Percentiles rank a stretch among this genome's conserved stretches.
These are phyloP conservation scores for Pomacea maculata DNA, from an alignment of 1,140 invertebrate genomes.

Conservation along the genomic window DNA sequence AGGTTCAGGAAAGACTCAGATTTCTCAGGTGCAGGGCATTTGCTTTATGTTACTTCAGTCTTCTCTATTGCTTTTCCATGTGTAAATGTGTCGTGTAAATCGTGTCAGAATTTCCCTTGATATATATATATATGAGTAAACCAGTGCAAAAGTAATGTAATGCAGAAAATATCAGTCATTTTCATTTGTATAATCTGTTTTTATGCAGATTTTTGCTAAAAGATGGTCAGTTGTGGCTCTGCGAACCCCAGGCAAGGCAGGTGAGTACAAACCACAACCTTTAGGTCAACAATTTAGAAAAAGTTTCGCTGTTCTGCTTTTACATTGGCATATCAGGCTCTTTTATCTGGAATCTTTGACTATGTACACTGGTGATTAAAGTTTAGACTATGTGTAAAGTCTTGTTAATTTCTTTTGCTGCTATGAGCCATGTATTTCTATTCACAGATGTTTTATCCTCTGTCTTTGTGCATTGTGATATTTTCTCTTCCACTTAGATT, in stretches of 20 bases:
- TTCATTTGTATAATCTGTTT: neutral
- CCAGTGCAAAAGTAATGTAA: neutral
- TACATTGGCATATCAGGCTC: neutral
- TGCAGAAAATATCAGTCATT: too few relatives aligned
- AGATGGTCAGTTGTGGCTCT: slow-evolving; percentile 95
- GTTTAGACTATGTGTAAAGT: too few relatives aligned
- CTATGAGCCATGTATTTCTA: too few relatives aligned
- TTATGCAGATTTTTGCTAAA: slow-evolving; percentile 67
- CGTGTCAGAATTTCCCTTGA: neutral
- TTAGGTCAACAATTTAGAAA: neutral
- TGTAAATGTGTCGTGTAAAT: neutral
- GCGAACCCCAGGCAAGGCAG: slow-evolving; percentile 94
- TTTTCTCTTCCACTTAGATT: slow-evolving; percentile 69
- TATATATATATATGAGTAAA: neutral
- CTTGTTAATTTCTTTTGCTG: too few relatives aligned
- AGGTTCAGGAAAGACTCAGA: slow-evolving; percentile 93
- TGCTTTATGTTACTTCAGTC: neutral
- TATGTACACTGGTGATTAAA: too few relatives aligned
- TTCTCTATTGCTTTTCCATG: neutral
- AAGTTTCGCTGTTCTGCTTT: neutral
- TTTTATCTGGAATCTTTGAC: too few relatives aligned
- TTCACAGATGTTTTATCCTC: too few relatives aligned
- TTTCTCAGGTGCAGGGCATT: slow-evolving; percentile 83
- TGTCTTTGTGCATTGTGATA: too few relatives aligned
- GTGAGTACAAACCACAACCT: slow-evolving; percentile 32